Percentiles rank a stretch among this genome's conserved stretches.
Conservation (phyloP, 1,140 invertebrate species). For the Diorhabda sublineata region DNA sequence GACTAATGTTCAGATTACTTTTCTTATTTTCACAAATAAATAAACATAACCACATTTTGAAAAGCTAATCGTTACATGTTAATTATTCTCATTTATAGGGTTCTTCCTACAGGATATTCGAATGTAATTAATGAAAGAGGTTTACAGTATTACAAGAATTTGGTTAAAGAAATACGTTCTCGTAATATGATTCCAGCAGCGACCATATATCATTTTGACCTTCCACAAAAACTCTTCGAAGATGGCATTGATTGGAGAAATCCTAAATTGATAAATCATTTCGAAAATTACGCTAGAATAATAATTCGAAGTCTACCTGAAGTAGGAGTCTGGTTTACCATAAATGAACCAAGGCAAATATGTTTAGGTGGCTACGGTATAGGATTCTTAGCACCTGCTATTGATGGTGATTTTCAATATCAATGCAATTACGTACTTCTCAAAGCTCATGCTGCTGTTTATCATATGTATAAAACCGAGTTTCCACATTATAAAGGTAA, state of each 20-base stretch:
- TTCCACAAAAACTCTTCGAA: not conserved
- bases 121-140: slow-evolving; percentile 3
- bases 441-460: slow-evolving; percentile 52
- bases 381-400: slow-evolving; percentile 28
- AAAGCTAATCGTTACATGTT: too few species aligned
- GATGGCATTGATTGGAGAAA: slow-evolving; percentile 28
- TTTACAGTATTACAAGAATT: not conserved
- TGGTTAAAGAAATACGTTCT: not conserved
- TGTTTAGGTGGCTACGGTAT: slow-evolving; percentile 27
- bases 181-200: not conserved
- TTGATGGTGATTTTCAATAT: slow-evolving; percentile 52
- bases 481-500: slow-evolving; percentile 46
- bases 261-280: not conserved
- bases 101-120: slow-evolving; percentile 1
- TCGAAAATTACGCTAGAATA: slow-evolving; percentile 4
- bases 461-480: slow-evolving; percentile 51
- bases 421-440: slow-evolving; percentile 52
- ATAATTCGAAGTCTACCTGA: slow-evolving; percentile 30
- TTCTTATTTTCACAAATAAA: too few species aligned
- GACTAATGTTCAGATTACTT: too few species aligned
- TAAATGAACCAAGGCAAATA: slow-evolving; percentile 42
- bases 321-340: slow-evolving; percentile 46
- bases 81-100: not conserved
- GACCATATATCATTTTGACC: not conserved
- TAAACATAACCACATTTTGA: too few species aligned